These are phyloP conservation scores for Phorcus lineatus DNA, from an alignment of 2,888 invertebrate species.

Conservation along the genomic window DNA sequence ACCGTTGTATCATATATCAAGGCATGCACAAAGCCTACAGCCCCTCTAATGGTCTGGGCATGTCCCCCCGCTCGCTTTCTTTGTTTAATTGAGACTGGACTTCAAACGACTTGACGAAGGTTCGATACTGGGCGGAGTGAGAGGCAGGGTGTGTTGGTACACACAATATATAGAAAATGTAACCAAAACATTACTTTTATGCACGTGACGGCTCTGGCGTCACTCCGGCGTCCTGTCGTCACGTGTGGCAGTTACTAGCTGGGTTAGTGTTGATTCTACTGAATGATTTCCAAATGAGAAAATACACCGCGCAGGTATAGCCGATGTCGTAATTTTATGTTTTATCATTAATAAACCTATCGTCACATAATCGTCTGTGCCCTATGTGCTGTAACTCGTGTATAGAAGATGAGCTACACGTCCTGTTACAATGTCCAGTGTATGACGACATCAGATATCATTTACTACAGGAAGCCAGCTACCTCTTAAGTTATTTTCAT, in stretches of 20 bases:
- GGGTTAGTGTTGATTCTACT: too few relatives aligned
- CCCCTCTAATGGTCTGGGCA: conserved; percentile 4
- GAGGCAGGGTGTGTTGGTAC: not conserved
- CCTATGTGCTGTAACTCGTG: too few relatives aligned
- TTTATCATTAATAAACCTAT: too few relatives aligned
- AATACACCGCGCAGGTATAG: too few relatives aligned
- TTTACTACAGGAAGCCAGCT: too few relatives aligned
- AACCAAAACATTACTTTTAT: conserved; percentile 5
- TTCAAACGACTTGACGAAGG: not conserved
- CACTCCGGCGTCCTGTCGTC: not conserved
- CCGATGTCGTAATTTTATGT: too few relatives aligned
- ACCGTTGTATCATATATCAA: conserved; percentile 17
- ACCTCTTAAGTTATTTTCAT: too few relatives aligned
- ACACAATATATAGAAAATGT: conserved; percentile 14
- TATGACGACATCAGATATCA: too few relatives aligned
- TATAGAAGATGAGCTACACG: too few relatives aligned
- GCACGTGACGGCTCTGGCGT: not conserved
- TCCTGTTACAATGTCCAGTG: too few relatives aligned
- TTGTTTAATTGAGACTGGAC: conserved; percentile 19
- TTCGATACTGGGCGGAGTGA: not conserved
- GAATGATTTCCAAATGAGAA: too few relatives aligned
- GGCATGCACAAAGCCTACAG: not conserved
- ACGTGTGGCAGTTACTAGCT: not conserved
- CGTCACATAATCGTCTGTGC: too few relatives aligned
- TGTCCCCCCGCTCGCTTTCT: conserved; percentile 3